Conservation (phyloP, 2,113 vertebrate species). For the Cottus gobio region DNA sequence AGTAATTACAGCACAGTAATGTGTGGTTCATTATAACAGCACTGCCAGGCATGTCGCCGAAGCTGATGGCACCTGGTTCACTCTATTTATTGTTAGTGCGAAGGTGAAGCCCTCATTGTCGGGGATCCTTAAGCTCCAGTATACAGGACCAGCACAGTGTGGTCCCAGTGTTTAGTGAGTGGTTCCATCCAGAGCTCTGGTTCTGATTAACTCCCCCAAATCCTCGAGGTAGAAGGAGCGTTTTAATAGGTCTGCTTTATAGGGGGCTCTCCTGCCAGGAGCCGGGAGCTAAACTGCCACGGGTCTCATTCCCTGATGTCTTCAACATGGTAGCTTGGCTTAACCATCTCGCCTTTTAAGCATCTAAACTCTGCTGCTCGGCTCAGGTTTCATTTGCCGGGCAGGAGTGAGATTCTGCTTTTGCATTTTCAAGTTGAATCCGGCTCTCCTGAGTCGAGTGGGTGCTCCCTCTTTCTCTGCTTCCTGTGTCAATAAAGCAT, state of each 20-base stretch:
- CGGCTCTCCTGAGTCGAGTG: constrained; percentile 4
- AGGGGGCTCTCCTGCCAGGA: constrained; percentile 67
- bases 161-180: constrained; percentile 54
- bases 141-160: constrained; percentile 33
- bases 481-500: constrained; percentile 62
- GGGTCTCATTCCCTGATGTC: constrained; percentile 58
- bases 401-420: constrained; percentile 11
- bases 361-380: constrained; percentile 27
- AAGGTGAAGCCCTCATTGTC: constrained; percentile 32
- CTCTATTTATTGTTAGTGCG: constrained; percentile 7
- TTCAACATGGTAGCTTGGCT: constrained; percentile 67
- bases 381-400: constrained; percentile 53
- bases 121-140: constrained; percentile 40
- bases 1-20: constrained; percentile 25
- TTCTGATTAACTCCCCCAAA: constrained; percentile 71
- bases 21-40: constrained; percentile 23
- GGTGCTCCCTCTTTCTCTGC: constrained; percentile 19
- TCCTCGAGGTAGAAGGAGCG: constrained; percentile 62
- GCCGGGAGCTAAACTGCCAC: constrained; percentile 62
- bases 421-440: background rate
- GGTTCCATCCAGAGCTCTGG: constrained; percentile 66
- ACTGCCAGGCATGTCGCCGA: background rate
- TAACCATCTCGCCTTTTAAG: constrained; percentile 42
- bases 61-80: constrained; percentile 21
- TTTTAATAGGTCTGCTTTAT: constrained; percentile 73